phyloP scores from a whole-genome alignment of 1,140 invertebrate genomes.

The Leptinotarsa lineolata region DNA sequence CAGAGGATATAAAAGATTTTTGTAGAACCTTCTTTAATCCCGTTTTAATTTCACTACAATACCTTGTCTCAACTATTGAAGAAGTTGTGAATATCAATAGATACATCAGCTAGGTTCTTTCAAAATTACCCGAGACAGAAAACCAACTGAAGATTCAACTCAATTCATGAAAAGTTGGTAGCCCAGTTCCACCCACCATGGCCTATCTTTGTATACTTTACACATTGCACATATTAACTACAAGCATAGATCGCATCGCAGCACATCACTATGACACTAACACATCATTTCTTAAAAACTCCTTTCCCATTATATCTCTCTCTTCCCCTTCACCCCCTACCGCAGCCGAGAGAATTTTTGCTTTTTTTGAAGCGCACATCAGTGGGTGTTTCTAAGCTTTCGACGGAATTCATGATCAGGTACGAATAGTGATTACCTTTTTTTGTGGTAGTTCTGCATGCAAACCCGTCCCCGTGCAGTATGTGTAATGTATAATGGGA shows the following conservation, averaged over 20 bases:
- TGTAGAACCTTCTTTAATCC: no score
- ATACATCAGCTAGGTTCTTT: no score
- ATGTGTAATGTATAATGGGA: constrained; percentile 28
- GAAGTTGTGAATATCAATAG: no score
- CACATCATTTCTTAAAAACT: constrained; percentile 22
- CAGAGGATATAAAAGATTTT: no score
- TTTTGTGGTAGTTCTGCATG: constrained; percentile 1
- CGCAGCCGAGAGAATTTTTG: constrained; percentile 1
- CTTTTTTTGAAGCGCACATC: constrained; percentile 18
- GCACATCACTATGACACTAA: constrained; percentile 43
- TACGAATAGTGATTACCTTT: constrained; percentile 35
- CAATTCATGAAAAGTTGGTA: no score
- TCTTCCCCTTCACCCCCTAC: not conserved
- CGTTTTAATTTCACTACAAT: no score
- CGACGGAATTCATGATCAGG: constrained; percentile 42
- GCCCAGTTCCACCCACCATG: not conserved
- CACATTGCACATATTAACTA: constrained; percentile 46
- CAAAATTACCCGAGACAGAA: no score
- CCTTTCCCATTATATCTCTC: constrained; percentile 21
- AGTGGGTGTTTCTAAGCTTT: constrained; percentile 42
- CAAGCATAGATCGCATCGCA: constrained; percentile 34
- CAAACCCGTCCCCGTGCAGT: constrained; percentile 2
- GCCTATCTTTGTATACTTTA: constrained; percentile 37
- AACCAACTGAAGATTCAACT: no score
- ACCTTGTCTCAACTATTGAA: no score